These are phyloP conservation scores for Aleiodes alternator DNA, from an alignment of 2,888 invertebrate genomes.

Conservation along the genomic window DNA sequence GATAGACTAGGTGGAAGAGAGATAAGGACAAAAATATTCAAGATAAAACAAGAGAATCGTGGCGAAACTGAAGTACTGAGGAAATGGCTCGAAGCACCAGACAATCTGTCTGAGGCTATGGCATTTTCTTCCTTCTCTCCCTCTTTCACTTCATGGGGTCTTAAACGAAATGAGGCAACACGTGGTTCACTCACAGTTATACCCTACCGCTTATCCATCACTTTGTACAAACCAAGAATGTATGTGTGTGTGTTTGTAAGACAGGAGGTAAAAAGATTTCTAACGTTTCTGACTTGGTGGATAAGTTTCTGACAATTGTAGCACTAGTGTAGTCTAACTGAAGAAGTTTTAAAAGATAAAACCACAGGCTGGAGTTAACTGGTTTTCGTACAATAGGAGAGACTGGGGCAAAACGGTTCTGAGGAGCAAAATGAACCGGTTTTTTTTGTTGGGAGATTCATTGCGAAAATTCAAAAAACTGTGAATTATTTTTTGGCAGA, in stretches of 20 bases:
- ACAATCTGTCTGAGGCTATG: constrained; percentile 58
- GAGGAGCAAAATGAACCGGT: too few relatives aligned
- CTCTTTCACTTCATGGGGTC: constrained; percentile 36
- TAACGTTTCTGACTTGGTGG: background rate
- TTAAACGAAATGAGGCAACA: constrained; percentile 59
- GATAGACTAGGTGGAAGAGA: constrained; percentile 21
- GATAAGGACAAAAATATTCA: constrained; percentile 13
- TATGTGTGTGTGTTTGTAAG: background rate
- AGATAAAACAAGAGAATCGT: constrained; percentile 36
- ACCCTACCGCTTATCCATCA: constrained; percentile 53
- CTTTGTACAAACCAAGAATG: background rate
- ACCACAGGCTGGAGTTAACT: constrained; percentile 4
- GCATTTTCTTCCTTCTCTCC: constrained; percentile 23
- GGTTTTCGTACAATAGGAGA: constrained; percentile 12
- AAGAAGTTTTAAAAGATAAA: constrained; percentile 38
- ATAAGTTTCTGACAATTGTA: background rate
- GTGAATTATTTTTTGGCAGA: too few relatives aligned
- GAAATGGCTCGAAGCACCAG: constrained; percentile 58
- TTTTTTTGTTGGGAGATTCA: too few relatives aligned
- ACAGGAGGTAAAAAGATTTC: background rate
- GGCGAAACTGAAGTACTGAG: constrained; percentile 48
- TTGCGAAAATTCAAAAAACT: too few relatives aligned
- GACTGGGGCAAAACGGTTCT: too few relatives aligned
- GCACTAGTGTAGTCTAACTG: background rate
- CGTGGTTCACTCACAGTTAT: constrained; percentile 64